These are phyloP conservation scores for Dolichoris vasculosae DNA, from an alignment of 1,140 invertebrate species.

Conservation along the genomic window DNA sequence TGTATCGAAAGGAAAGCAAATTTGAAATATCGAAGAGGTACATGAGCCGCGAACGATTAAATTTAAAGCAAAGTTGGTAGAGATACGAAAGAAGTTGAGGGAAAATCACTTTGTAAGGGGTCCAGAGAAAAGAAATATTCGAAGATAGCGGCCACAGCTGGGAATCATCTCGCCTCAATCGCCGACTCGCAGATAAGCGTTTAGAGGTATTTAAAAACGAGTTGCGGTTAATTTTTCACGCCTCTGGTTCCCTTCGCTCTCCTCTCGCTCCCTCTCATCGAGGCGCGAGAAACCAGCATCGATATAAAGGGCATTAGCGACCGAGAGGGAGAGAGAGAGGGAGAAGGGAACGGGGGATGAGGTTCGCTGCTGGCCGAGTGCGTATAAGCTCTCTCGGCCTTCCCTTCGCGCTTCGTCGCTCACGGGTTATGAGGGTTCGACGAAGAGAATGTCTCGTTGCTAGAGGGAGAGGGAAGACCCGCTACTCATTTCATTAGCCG, in stretches of 20 bases:
- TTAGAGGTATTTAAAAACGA: slow-evolving; percentile 7
- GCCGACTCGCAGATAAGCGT: slow-evolving; percentile 10
- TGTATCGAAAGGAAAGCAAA: too few relatives aligned
- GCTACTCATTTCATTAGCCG: slow-evolving; percentile 42
- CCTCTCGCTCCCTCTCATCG: not conserved
- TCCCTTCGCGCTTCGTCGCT: slow-evolving; percentile 30
- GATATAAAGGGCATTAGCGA: not conserved
- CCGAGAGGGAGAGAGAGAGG: not conserved
- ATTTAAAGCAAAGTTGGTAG: not conserved
- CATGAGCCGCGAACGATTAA: too few relatives aligned
- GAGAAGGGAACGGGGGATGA: not conserved
- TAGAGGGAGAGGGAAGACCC: not conserved
- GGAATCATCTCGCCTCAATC: not conserved
- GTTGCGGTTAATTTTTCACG: slow-evolving; percentile 39
- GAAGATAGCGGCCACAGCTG: not conserved
- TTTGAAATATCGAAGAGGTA: too few relatives aligned
- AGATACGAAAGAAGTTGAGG: too few relatives aligned
- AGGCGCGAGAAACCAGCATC: too few relatives aligned
- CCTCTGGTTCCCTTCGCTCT: not conserved
- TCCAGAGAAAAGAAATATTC: not conserved
- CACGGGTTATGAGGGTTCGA: slow-evolving; percentile 27
- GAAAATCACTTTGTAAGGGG: not conserved
- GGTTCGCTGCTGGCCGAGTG: not conserved
- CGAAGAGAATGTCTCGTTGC: not conserved
- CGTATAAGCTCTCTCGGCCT: not conserved